Conservation (phyloP, 2,113 vertebrate genomes). For the Colistium nudipinnis region DNA sequence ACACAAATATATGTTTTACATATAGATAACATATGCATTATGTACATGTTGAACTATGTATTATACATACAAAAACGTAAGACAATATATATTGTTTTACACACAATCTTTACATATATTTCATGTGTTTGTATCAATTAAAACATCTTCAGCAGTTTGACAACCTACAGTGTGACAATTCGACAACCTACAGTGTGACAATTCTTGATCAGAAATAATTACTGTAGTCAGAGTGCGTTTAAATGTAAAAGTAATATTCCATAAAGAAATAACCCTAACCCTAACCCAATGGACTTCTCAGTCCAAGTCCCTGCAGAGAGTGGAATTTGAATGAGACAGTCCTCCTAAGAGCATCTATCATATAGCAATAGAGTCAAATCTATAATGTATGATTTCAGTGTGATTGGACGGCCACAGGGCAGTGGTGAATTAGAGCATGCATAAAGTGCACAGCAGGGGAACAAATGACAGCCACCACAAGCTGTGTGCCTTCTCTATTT, state of each 20-base stretch:
- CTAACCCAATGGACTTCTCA: conserved; percentile 14
- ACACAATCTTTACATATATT: too few species aligned
- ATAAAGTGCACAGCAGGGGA: conserved; percentile 47
- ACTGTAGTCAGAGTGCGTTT: background rate
- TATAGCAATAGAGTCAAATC: conserved; percentile 15
- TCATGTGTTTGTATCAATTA: too few species aligned
- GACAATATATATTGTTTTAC: too few species aligned
- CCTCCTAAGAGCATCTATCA: conserved; percentile 26
- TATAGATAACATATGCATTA: too few species aligned
- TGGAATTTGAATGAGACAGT: background rate
- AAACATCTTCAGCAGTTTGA: conserved; percentile 32
- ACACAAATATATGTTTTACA: too few species aligned
- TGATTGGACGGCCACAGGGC: conserved; percentile 45
- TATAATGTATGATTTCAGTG: conserved; percentile 42
- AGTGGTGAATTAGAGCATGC: conserved; percentile 65
- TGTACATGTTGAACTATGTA: too few species aligned
- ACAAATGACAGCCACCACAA: conserved; percentile 26
- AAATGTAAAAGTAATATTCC: conserved; percentile 6
- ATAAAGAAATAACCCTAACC: too few species aligned
- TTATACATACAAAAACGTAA: too few species aligned
- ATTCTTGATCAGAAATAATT: background rate
- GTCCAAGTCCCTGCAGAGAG: background rate
- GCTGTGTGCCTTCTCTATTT: background rate
- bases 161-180: too few species aligned
- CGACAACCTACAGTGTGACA: background rate